phyloP scores from a whole-genome alignment of 1,140 invertebrate genomes.

The Maniola jurtina region DNA sequence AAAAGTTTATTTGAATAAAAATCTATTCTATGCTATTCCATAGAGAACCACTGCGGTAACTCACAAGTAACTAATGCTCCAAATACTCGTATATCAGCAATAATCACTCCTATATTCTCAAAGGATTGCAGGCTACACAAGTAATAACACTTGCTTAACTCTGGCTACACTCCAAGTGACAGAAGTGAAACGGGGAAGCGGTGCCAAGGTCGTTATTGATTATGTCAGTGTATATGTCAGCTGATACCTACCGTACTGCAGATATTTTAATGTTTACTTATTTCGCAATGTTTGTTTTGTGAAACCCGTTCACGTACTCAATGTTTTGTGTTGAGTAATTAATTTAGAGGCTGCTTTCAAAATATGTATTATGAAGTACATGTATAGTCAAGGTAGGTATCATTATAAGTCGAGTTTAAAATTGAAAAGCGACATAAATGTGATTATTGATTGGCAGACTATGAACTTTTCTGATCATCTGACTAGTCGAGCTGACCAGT shows the following conservation, averaged over 20 bases:
- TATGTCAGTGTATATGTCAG: constrained; percentile 16
- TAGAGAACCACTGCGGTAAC: neutral
- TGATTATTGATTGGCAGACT: too few species aligned
- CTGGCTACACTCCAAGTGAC: constrained; percentile 13
- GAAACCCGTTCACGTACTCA: neutral
- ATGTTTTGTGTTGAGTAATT: neutral
- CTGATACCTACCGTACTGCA: neutral
- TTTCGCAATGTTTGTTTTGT: neutral
- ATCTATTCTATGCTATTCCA: too few species aligned
- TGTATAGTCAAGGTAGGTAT: too few species aligned
- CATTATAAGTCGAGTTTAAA: too few species aligned
- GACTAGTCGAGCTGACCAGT: too few species aligned
- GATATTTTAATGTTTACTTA: neutral
- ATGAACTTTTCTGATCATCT: too few species aligned
- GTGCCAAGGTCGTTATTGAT: constrained; percentile 30
- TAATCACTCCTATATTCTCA: neutral
- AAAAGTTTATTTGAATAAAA: too few species aligned
- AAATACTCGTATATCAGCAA: neutral
- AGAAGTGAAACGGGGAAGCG: constrained; percentile 41
- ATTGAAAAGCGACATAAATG: too few species aligned
- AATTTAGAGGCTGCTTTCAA: too few species aligned
- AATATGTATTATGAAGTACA: too few species aligned
- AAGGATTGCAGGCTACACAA: neutral
- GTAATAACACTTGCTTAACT: neutral
- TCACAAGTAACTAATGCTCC: neutral